These are phyloP conservation scores for Melieria omissa DNA, from an alignment of 2,888 invertebrate genomes.

Conservation along the genomic window DNA sequence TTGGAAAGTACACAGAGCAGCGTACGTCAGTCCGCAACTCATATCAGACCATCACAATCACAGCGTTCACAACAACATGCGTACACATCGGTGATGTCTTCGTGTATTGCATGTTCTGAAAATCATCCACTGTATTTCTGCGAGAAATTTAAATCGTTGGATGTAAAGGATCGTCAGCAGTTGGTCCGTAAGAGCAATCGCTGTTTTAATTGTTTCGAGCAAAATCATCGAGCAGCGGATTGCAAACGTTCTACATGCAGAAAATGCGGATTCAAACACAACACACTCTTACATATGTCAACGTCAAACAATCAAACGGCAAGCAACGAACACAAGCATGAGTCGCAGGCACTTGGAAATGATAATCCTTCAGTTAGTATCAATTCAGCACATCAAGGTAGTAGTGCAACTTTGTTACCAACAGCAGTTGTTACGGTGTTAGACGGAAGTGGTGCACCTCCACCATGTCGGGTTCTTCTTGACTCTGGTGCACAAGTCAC, in stretches of 20 bases:
- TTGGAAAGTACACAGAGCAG: constrained; percentile 24
- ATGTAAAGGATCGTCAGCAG: constrained; percentile 16
- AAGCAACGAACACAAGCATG: background rate
- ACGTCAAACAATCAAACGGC: background rate
- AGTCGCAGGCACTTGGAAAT: background rate
- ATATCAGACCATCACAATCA: background rate
- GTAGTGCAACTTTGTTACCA: constrained; percentile 17
- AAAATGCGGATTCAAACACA: constrained; percentile 33
- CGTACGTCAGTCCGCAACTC: background rate
- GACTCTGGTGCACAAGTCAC: constrained; percentile 39
- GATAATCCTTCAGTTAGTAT: constrained; percentile 14
- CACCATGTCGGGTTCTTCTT: constrained; percentile 36
- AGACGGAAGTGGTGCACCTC: constrained; percentile 8
- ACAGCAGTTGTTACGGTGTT: constrained; percentile 26
- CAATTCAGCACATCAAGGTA: constrained; percentile 9
- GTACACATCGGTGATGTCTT: constrained; percentile 16
- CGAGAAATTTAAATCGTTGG: constrained; percentile 20
- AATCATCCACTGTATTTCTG: constrained; percentile 33
- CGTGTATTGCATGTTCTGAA: constrained; percentile 18
- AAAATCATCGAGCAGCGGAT: constrained; percentile 26
- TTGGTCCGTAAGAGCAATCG: constrained; percentile 17
- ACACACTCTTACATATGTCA: constrained; percentile 30
- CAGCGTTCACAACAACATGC: constrained; percentile 7
- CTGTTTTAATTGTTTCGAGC: constrained; percentile 37
- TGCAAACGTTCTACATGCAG: constrained; percentile 29